Conservation (phyloP, 1,140 invertebrate genomes). For the Apolygus lucorum region DNA sequence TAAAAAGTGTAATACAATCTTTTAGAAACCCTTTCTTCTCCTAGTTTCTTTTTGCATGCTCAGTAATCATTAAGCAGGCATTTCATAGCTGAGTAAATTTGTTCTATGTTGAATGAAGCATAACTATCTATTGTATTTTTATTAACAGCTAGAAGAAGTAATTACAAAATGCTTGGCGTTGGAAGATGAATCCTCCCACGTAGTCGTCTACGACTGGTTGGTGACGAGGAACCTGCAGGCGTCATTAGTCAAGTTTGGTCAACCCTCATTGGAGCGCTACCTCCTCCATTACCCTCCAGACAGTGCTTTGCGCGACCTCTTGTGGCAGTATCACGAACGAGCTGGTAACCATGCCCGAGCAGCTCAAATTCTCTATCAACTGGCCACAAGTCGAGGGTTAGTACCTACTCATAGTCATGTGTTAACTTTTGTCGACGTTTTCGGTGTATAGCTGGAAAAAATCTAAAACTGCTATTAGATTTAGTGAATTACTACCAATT, state of each 20-base stretch:
- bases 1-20: no score
- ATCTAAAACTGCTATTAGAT: no score
- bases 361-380: conserved; percentile 78
- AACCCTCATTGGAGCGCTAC: conserved; percentile 54
- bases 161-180: conserved; percentile 30
- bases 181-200: conserved; percentile 78
- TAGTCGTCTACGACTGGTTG: conserved; percentile 89
- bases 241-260: conserved; percentile 66
- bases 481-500: background rate
- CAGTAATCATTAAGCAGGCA: no score
- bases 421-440: no score
- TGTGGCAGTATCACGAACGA: conserved; percentile 95
- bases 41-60: no score
- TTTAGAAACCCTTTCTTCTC: background rate
- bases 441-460: no score
- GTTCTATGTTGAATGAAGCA: background rate
- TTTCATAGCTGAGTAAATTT: background rate
- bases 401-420: conserved; percentile 28
- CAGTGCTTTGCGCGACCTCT: conserved; percentile 50
- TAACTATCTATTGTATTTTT: no score
- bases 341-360: conserved; percentile 84
- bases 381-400: conserved; percentile 75
- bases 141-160: conserved; percentile 25
- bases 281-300: conserved; percentile 30
- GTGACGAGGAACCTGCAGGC: conserved; percentile 64